Evolutionary conservation across 2,113 vertebrate genomes (phyloP).

Genomic region (Trematomus loennbergii): DNA sequence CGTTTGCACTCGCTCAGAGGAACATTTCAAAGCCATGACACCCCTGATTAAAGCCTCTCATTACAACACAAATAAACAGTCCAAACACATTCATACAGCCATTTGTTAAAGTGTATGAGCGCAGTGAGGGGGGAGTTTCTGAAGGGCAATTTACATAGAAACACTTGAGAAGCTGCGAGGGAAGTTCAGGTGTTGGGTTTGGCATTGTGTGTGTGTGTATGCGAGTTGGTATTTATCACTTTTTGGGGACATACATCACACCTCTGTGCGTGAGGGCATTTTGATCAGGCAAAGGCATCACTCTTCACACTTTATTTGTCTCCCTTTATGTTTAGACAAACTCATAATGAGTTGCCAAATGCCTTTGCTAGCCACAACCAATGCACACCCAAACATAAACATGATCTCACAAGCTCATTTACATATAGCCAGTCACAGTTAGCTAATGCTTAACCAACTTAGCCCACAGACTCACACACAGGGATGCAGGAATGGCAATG

Average conservation of each 20-base stretch:
- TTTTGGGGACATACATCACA: not conserved
- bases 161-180: slow-evolving; percentile 34
- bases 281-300: not conserved
- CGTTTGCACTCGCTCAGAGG: slow-evolving; percentile 49
- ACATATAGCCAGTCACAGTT: not conserved
- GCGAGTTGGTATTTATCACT: not conserved
- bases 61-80: slow-evolving; percentile 80
- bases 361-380: not conserved
- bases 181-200: slow-evolving; percentile 27
- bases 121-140: slow-evolving; percentile 46
- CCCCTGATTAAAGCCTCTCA: slow-evolving; percentile 78
- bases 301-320: not conserved
- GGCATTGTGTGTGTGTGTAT: not conserved
- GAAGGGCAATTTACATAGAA: slow-evolving; percentile 62
- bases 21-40: slow-evolving; percentile 71
- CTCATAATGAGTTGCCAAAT: not conserved
- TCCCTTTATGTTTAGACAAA: not conserved
- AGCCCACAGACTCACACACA: not conserved
- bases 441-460: slow-evolving; percentile 1
- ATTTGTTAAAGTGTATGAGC: slow-evolving; percentile 70
- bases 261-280: not conserved
- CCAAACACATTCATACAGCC: slow-evolving; percentile 59
- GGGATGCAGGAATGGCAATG: slow-evolving; percentile 19
- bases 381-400: slow-evolving; percentile 2
- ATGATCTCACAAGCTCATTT: not conserved